phyloP scores from a whole-genome alignment of 2,113 vertebrate genomes.

The Motacilla tschutschensis region DNA sequence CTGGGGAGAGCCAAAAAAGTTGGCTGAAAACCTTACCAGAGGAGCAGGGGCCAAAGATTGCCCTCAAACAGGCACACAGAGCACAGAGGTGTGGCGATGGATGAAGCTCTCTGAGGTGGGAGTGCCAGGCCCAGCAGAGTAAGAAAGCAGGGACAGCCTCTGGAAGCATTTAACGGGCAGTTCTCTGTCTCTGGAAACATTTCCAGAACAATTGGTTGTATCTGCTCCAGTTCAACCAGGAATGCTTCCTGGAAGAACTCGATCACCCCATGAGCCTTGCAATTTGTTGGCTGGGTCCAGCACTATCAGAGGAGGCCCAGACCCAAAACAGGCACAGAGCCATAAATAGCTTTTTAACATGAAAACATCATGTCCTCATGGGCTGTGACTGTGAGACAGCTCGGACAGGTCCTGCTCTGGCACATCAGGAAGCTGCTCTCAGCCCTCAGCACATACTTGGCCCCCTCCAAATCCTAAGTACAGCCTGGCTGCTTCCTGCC shows the following conservation, averaged over 20 bases:
- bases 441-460: not conserved
- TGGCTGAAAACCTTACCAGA: not conserved
- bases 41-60: not conserved
- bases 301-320: constrained; percentile 4
- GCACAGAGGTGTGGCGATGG: not conserved
- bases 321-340: not conserved
- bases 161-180: not conserved
- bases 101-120: not conserved
- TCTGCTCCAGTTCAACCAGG: constrained; percentile 23
- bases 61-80: not conserved
- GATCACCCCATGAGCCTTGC: not conserved
- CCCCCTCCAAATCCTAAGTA: not conserved
- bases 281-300: not conserved
- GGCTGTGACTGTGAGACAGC: not conserved
- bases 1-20: not conserved
- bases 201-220: not conserved
- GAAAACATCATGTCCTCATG: not conserved
- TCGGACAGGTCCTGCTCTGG: not conserved
- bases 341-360: constrained; percentile 15
- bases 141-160: not conserved
- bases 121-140: not conserved
- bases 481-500: not conserved
- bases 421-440: not conserved
- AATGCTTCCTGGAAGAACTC: constrained; percentile 41
- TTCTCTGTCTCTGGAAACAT: constrained; percentile 23